Evolutionary conservation across 2,888 invertebrate genomes (phyloP), one percentile per base, ranked within the genome.

Genomic region (Eremobia ochroleuca): DNA sequence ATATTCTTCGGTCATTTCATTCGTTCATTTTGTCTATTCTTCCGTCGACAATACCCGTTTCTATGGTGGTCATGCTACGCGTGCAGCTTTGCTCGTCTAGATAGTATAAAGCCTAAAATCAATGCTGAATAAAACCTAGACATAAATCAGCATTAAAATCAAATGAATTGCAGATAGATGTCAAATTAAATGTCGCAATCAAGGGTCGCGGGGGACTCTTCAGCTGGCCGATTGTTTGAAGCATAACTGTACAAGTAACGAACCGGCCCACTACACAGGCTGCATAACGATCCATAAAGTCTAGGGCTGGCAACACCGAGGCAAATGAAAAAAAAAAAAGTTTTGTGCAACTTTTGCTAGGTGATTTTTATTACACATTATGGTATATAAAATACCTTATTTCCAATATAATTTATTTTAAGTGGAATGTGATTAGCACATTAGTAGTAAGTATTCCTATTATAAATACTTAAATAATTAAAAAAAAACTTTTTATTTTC

Each of bases 141-240:
- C 73, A 58, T 37, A 73, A 77, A 75, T 79, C 72, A 55, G 70
- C 15, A 70, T 72, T 69, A 69, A 79, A 71, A 78, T 52, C 46
- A 66, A 79, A 43, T 74, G 55, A 68, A 80, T 71, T 78, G 64
- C 70, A 77, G 76, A 67, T 66, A 73, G 74, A 79, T 75, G 73
- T 81, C 64, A 70, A 83, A 85, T 87, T 82, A 81, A 86, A 88
- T 81, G 82, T 80, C 79, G 79, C 90, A 90, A 90, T 90, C 88
- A 88, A 85, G 85, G 73, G 81, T 81, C 91, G 81, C 91, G 73
- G 66, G 90, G 91, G 91, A 90, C 88, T 86, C 79, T 90, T 86
- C 86, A 87, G 87, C 88, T 85, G 86, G 85, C 88, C 90, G 90
- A 92, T 92, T 92, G 92, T 91, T 92, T 90, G 91, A 83, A 88